Conservation (phyloP, 2,113 vertebrate species). For the Mormoops blainvillei region DNA sequence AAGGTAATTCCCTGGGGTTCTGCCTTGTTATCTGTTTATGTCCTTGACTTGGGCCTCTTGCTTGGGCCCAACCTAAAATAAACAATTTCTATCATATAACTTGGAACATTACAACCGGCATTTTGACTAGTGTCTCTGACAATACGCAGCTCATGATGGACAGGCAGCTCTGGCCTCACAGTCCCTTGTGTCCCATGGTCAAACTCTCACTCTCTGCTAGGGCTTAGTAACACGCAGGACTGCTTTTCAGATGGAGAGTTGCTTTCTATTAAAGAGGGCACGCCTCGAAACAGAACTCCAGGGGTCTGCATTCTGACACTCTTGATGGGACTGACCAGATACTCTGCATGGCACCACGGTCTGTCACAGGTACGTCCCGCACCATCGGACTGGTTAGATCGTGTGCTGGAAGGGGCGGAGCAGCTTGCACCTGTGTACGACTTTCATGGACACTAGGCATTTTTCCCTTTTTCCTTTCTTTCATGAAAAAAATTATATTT, state of each 20-base stretch:
- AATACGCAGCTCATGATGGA: not conserved
- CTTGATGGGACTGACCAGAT: not conserved
- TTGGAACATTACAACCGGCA: not conserved
- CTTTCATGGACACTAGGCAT: not conserved
- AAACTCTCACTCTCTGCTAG: not conserved
- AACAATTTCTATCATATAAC: not conserved
- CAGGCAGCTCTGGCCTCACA: fast-evolving
- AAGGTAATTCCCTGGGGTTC: not conserved
- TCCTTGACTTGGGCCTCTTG: not conserved
- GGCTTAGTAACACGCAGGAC: not conserved
- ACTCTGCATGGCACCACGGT: fast-evolving
- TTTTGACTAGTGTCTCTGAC: not conserved
- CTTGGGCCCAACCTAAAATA: not conserved
- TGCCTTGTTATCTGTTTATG: not conserved
- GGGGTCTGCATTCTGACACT: not conserved
- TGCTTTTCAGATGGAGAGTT: not conserved
- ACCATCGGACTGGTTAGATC: fast-evolving
- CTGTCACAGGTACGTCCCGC: fast-evolving
- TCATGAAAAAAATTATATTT: not conserved
- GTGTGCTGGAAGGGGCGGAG: too few species aligned
- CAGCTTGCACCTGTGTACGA: not conserved
- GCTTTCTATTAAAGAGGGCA: not conserved
- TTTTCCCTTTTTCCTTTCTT: not conserved
- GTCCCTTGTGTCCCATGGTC: fast-evolving
- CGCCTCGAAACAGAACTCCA: not conserved